Base-by-base conservation (phyloP, 2,888 invertebrate genomes). In the Trichogramma dendrolimi region DNA sequence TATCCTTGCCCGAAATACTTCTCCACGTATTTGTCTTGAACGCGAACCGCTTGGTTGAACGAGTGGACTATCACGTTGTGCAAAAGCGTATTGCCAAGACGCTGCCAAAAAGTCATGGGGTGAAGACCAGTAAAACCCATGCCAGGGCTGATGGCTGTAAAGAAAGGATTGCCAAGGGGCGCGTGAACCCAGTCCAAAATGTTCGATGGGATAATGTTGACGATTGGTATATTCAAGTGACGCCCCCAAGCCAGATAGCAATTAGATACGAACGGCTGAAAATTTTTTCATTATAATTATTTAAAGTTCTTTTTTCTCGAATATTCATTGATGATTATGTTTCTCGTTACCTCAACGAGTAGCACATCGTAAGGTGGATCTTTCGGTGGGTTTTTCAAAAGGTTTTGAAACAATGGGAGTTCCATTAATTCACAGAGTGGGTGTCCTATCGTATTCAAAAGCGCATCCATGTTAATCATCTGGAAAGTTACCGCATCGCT, bases 381-480 rank as follows among this genome's bases (percentile, higher is more conserved):
- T 4, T 61, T 64, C 1, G 66, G 63, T 5, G 67, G 67, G 38
- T 67, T 67, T 59, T 63, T 66, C 41, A 70, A 62, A 5, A 71
- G 43, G 41, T 64, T 60, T 11, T 69, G 66, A 0, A 70, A 14
- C 7, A 63, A 60, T 1, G 65, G 62, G 27, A 67, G 66, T 3
- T 62, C 65, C 41, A 68, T 38, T 10, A 68, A 48, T 39, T 64
- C 56, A 44, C 70, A 70, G 0, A 65, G 14, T 10, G 5, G 5
- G 11, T 47, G 5, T 1, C 8, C 47, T 43, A 82, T 64, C 0
- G 78, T 71, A 42, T 73, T 76, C 52, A 75, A 74, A 75, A 82
- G 80, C 67, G 79, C 76, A 38, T 73, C 80, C 58, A 82, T 82
- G 57, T 81, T 81, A 61, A 73, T 80, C 6, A 79, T 80, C 7